These are phyloP conservation scores for Drosophila ogumai DNA, from an alignment of 1,140 invertebrate genomes.

Conservation along the genomic window DNA sequence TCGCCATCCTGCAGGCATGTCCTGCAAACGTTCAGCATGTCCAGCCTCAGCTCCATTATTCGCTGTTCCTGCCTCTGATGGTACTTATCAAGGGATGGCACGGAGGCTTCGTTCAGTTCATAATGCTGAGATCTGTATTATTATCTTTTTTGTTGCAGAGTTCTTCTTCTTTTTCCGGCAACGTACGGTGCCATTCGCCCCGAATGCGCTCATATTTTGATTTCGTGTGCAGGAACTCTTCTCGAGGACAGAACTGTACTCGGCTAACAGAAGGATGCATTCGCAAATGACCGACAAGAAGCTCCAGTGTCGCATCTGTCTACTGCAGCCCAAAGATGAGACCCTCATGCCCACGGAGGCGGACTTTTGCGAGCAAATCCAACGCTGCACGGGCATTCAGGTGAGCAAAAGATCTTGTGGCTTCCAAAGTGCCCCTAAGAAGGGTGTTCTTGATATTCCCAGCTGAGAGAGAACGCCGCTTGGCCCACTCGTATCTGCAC, in stretches of 20 bases:
- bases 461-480: constrained; percentile 44
- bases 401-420: constrained; percentile 7
- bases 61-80: background rate
- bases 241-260: background rate
- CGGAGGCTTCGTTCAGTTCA: background rate
- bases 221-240: background rate
- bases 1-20: constrained; percentile 75
- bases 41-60: constrained; percentile 34
- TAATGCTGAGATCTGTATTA: background rate
- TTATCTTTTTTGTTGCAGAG: background rate
- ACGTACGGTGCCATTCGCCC: constrained; percentile 8
- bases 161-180: constrained; percentile 4
- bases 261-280: constrained; percentile 6
- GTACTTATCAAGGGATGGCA: background rate
- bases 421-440: background rate
- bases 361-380: constrained; percentile 38
- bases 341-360: constrained; percentile 45
- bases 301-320: constrained; percentile 61
- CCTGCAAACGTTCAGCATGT: constrained; percentile 60
- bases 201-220: constrained; percentile 3
- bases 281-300: constrained; percentile 16
- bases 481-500: constrained; percentile 62
- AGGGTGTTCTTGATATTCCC: background rate
- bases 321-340: constrained; percentile 54
- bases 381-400: constrained; percentile 53